Base-by-base conservation (phyloP, 2,113 vertebrate genomes). In the Archocentrus centrarchus region DNA sequence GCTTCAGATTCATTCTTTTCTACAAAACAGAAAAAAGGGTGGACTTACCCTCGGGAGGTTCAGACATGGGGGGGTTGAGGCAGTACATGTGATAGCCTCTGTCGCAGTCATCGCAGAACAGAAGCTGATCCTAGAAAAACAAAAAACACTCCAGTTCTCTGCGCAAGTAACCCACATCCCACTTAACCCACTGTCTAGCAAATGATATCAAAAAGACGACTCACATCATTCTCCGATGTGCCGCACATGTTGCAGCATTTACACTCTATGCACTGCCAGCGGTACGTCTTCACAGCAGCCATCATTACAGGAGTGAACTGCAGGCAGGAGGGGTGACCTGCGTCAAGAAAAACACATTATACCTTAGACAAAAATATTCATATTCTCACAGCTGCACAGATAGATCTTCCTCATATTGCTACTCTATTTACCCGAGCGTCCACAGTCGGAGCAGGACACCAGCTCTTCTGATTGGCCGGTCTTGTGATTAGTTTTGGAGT, bases 211-310 rank as follows among this genome's bases (percentile, higher is more conserved):
- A 47, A 47, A 55, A 14, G 37, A 39, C 1, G 44, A 95, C 97
- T 95, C 92, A 98, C 98, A 0, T 99, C 98, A 0, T 99, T 99
- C 95, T 99, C 98, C 0, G 98, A 99, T 57, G 98, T 98, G 82
- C 98, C 98, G 0, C 98, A 99, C 81, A 98, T 96, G 91, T 99
- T 98, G 94, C 98, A 99, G 93, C 98, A 99, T 90, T 99, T 99
- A 96, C 98, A 99, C 93, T 99, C 98, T 27, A 99, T 99, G 94
- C 98, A 99, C 88, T 99, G 98, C 98, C 98, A 99, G 90, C 97
- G 98, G 86, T 98, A 99, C 3, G 97, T 99, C 96, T 99, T 99
- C 83, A 99, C 98, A 0, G 98, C 98, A 0, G 97, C 97, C 97
- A 99, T 99, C 98, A 99, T 99, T 80, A 98, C 96, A 0, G 98